Evolutionary conservation across 2,113 vertebrate genomes (phyloP), one percentile per base, ranked within the genome.

Genomic region (Heterocephalus glaber): DNA sequence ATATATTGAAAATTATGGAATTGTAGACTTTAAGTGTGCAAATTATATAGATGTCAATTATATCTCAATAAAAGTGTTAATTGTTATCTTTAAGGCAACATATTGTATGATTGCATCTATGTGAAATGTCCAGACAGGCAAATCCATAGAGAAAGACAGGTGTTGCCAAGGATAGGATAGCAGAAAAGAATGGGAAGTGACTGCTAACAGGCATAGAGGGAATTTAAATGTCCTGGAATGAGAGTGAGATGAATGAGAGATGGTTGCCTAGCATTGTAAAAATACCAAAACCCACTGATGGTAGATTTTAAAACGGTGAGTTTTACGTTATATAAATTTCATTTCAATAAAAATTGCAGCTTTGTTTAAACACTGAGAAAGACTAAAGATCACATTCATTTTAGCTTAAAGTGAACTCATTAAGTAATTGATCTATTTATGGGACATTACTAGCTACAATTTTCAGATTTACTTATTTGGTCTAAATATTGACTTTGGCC

Each of bases 381-480:
- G 44, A 30, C 30, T 38, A 60, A 60, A 30, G n/a, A 35, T 35
- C 60, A 35, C 44, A 81, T 17, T 30, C 1, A 56, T 47, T 86
- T 81, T 38, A 86, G 41, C 70, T 81, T 92, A 81, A 92, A 17
- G 17, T 81, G 56, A 87, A 56, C 22, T 72, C 63, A 63, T 65
- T 77, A 66, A 79, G 60, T 92, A 56, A 22, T n/a, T 56, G 58
- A 84, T n/a, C 38, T 13, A 30, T 76, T 89, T 68, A 33, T 79
- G 56, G 13, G 33, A 83, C 26, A 20, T 83, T 83, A 77, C 60
- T 66, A 66, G 68, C 33, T 83, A 35, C 49, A 49, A 66, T 84
- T 83, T 83, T 88, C 68, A 92, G 33, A 58, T 77, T 84, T 77
- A 88, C 49, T 76, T 60, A 77, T 60, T 83, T 92, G 77, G 19